Conservation (phyloP, 2,113 vertebrate species). For the Mionectes macconnelli region DNA sequence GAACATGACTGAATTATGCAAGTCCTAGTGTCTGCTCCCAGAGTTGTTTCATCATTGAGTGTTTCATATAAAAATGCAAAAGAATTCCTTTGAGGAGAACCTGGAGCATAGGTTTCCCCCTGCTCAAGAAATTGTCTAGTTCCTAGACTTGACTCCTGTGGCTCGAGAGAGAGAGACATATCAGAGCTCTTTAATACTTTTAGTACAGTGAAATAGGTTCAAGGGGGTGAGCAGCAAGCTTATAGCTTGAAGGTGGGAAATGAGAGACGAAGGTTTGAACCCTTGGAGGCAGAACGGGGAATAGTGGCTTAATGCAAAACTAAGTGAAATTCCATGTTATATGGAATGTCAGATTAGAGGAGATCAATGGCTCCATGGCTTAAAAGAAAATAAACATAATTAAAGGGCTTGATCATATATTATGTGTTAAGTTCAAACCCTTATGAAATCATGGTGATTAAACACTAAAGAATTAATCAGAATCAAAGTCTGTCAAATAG, state of each 20-base stretch:
- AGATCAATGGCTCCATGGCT: conserved; percentile 15
- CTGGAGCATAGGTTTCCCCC: not conserved
- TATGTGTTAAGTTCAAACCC: conserved; percentile 25
- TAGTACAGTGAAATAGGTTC: conserved; percentile 23
- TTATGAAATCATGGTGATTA: conserved; percentile 44
- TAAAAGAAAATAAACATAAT: conserved; percentile 58
- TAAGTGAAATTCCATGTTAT: conserved; percentile 56
- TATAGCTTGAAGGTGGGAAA: conserved; percentile 32
- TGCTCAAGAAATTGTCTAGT: not conserved
- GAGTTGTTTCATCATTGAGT: not conserved
- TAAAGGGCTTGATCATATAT: conserved; percentile 45
- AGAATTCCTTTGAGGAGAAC: conserved; percentile 7
- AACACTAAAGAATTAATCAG: conserved; percentile 37
- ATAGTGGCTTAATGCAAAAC: conserved; percentile 39
- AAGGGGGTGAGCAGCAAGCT: conserved; percentile 8
- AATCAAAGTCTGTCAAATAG: conserved; percentile 38
- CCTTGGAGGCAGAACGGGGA: conserved; percentile 6
- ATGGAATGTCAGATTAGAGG: conserved; percentile 52
- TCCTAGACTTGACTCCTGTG: not conserved
- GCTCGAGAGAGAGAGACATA: not conserved
- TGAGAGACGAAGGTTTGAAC: conserved; percentile 22
- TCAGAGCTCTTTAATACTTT: conserved; percentile 6
- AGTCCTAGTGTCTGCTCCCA: not conserved
- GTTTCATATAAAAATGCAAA: not conserved
- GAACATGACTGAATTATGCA: not conserved